A percentile compares a stretch with the other conserved stretches of the same genome.
Evolutionary conservation across 53 echinoderm and acorn worm species (phyloP).

Genomic region (Echinometra lucunter): DNA sequence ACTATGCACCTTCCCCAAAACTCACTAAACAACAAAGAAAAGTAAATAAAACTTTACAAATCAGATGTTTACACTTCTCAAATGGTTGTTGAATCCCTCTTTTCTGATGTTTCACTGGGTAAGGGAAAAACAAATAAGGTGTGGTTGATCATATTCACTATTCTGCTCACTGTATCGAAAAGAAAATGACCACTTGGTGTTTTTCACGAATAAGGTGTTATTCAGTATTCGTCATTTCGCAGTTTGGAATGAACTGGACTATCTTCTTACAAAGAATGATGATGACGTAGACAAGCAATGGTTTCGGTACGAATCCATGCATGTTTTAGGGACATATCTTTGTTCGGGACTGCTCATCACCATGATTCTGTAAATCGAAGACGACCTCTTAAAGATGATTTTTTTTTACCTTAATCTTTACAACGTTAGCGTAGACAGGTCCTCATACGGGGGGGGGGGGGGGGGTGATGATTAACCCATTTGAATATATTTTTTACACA

Average conservation of each 20-base stretch:
- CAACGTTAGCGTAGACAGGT: no score
- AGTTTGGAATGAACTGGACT: background rate
- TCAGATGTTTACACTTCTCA: slow-evolving; percentile 40
- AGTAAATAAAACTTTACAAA: slow-evolving; percentile 24
- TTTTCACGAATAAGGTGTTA: background rate
- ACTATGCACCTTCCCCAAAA: background rate
- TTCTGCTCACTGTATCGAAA: background rate
- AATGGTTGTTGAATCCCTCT: slow-evolving; percentile 23
- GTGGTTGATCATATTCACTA: background rate
- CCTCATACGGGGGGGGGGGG: no score
- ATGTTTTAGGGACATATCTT: no score
- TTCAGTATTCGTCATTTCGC: background rate
- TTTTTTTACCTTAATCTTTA: no score
- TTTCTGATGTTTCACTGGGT: background rate
- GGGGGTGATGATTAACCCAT: no score
- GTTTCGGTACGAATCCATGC: no score
- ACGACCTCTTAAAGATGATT: no score
- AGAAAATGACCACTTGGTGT: slow-evolving; percentile 1
- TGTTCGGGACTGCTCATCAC: background rate
- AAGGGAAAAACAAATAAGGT: slow-evolving; percentile 4
- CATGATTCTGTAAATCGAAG: no score
- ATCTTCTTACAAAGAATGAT: background rate
- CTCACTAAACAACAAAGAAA: slow-evolving; percentile 34
- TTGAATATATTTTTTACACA: no score
- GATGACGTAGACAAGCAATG: background rate